Percentiles rank a stretch among this genome's conserved stretches.
Conservation (phyloP, 1,140 invertebrate genomes). For the Drosophila repletoides region DNA sequence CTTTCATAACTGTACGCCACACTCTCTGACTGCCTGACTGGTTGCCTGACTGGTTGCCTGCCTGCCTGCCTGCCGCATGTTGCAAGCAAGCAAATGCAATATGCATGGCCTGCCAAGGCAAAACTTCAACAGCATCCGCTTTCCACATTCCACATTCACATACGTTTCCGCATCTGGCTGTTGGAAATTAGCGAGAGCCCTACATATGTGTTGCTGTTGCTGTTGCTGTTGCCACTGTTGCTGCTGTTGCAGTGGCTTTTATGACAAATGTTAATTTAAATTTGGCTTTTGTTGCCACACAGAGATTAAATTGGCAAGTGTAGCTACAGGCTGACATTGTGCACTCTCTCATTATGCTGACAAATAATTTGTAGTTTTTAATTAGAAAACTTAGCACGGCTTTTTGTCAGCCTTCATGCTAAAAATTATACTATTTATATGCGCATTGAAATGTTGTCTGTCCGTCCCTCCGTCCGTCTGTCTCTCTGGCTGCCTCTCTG, state of each 20-base stretch:
- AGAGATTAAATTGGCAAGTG: conserved; percentile 25
- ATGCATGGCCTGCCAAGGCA: conserved; percentile 31
- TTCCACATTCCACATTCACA: too few relatives aligned
- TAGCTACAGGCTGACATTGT: conserved; percentile 12
- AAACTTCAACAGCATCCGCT: conserved; percentile 24
- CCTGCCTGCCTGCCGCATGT: not conserved
- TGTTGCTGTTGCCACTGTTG: conserved; percentile 30
- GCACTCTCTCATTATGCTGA: conserved; percentile 62
- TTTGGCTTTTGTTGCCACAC: conserved; percentile 64
- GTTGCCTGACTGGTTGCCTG: not conserved
- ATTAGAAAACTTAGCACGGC: conserved; percentile 70
- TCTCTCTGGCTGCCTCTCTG: too few relatives aligned
- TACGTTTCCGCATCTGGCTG: conserved; percentile 19
- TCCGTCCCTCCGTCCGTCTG: too few relatives aligned
- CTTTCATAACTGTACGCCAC: conserved; percentile 21
- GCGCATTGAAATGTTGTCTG: not conserved
- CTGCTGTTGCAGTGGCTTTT: conserved; percentile 38
- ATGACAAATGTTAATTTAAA: conserved; percentile 80
- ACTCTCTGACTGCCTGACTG: conserved; percentile 6
- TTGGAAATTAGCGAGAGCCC: conserved; percentile 66
- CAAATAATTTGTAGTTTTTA: conserved; percentile 78
- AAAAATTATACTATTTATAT: not conserved
- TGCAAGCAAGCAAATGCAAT: conserved; percentile 16
- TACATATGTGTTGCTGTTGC: conserved; percentile 3
- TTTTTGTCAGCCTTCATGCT: conserved; percentile 4